Evolutionary conservation across 2,888 invertebrate species (phyloP).

Genomic region (Drosophila greeni): DNA sequence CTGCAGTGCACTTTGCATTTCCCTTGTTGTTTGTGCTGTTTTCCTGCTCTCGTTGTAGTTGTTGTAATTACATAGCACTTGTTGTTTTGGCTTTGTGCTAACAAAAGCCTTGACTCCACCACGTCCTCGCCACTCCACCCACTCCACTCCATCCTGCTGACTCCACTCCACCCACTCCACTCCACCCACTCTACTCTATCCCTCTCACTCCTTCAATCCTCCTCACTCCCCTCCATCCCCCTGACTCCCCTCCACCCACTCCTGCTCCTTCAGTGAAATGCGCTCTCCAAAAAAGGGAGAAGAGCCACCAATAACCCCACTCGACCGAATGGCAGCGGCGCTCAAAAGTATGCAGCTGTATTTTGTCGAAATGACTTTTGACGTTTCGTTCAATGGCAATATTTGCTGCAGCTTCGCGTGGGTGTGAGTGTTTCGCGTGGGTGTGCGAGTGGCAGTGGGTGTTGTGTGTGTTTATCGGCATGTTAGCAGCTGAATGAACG

Average conservation of each 20-base stretch:
- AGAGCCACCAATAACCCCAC: slow-evolving; percentile 61
- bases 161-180: neutral
- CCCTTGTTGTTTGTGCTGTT: slow-evolving; percentile 14
- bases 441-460: neutral
- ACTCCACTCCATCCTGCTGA: neutral
- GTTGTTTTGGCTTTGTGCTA: slow-evolving; percentile 56
- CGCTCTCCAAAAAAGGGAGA: slow-evolving; percentile 45
- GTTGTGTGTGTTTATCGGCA: slow-evolving; percentile 49
- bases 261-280: slow-evolving; percentile 12
- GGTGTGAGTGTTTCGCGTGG: neutral
- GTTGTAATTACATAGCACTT: slow-evolving; percentile 61
- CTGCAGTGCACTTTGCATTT: slow-evolving; percentile 23
- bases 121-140: slow-evolving; percentile 1
- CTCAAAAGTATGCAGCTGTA: slow-evolving; percentile 66
- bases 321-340: slow-evolving; percentile 54
- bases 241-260: neutral
- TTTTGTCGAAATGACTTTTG: slow-evolving; percentile 65
- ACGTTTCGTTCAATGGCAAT: slow-evolving; percentile 52
- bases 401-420: slow-evolving; percentile 44
- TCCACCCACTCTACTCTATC: neutral
- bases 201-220: neutral
- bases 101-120: slow-evolving; percentile 46
- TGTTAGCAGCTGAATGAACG: slow-evolving; percentile 40
- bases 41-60: slow-evolving; percentile 36
- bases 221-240: too few relatives aligned